phyloP scores from a whole-genome alignment of 2,888 invertebrate genomes.

The Macrophya alboannulata region DNA sequence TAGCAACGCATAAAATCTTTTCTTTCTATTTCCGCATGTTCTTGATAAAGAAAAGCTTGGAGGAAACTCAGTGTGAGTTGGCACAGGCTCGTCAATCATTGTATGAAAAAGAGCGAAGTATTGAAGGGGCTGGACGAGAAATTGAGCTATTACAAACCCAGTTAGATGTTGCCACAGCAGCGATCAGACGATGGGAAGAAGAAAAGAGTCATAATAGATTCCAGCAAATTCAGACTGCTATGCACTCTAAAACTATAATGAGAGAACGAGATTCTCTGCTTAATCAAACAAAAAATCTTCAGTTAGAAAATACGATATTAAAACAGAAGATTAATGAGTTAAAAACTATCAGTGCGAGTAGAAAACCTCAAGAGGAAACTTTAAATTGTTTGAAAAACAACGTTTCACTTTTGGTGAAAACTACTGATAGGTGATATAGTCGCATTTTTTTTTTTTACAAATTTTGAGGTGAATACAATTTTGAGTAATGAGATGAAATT shows the following conservation, averaged over 20 bases:
- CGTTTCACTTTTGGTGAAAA: slow-evolving; percentile 60
- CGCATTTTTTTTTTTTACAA: not conserved
- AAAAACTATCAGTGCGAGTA: slow-evolving; percentile 62
- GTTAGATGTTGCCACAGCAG: slow-evolving; percentile 65
- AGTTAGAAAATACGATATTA: slow-evolving; percentile 68
- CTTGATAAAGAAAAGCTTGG: slow-evolving; percentile 66
- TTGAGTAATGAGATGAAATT: slow-evolving; percentile 7
- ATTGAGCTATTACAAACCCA: slow-evolving; percentile 68
- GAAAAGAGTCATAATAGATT: slow-evolving; percentile 68
- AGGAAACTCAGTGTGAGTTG: slow-evolving; percentile 68
- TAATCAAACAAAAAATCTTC: slow-evolving; percentile 66
- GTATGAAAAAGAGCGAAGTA: slow-evolving; percentile 64
- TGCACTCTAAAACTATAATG: slow-evolving; percentile 67
- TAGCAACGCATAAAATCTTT: not conserved
- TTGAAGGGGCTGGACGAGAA: slow-evolving; percentile 70
- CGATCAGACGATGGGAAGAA: slow-evolving; percentile 68
- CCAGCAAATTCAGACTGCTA: slow-evolving; percentile 67
- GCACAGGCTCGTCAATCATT: slow-evolving; percentile 64
- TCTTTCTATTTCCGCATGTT: not conserved
- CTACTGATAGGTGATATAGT: slow-evolving; percentile 63
- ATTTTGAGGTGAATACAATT: slow-evolving; percentile 25
- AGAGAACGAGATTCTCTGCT: slow-evolving; percentile 70
- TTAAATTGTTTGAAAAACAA: slow-evolving; percentile 64
- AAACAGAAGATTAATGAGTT: slow-evolving; percentile 67
- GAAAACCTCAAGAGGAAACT: slow-evolving; percentile 64